Evolutionary conservation across 2,888 invertebrate species (phyloP), one percentile per base, ranked within the genome.

Genomic region (Tinea semifulvella): DNA sequence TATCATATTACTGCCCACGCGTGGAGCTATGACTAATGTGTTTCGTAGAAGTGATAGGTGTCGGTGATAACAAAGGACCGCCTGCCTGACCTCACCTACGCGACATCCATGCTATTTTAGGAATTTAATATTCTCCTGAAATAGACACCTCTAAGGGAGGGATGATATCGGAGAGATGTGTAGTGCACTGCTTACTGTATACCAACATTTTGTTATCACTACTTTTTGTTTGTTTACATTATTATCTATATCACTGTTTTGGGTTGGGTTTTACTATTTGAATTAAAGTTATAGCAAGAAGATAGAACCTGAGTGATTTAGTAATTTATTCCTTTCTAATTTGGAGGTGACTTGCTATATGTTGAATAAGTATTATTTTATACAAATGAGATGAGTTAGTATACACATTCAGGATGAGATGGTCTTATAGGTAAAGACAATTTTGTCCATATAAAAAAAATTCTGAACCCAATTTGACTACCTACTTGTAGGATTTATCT

Each of bases 1-100:
- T 82, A 82, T 82, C 81, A 82, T 82, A 74, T 82, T 80, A 80
- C 81, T 69, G 73, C 81, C 81, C 80, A 82, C 81, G 81, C 81
- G 74, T 72, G 68, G 65, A 62, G 64, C 63, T 72, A 79, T 82
- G 81, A 82, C 75, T 82, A 82, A 82, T 80, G 75, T 68, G 60
- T 65, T 79, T 77, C 77, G 64, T 72, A 68, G 79, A 79, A 77
- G 61, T 76, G 74, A 76, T 77, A 74, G 69, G 68, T 14, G 38
- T 60, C 63, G 64, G 71, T 80, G 79, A 79, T 77, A 79, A 80
- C 80, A 79, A 79, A 77, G 79, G 72, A 77, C 56, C 49, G 44
- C 45, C 27, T 47, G 38, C 43, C 42, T n/a, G 48, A 45, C 53
- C 56, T 43, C 47, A 42, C 47, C 45, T 55, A 45, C 51, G 49